Evolutionary conservation across 2,888 invertebrate genomes (phyloP), one percentile per base, ranked within the genome.

Genomic region (Microplitis deprimator): DNA sequence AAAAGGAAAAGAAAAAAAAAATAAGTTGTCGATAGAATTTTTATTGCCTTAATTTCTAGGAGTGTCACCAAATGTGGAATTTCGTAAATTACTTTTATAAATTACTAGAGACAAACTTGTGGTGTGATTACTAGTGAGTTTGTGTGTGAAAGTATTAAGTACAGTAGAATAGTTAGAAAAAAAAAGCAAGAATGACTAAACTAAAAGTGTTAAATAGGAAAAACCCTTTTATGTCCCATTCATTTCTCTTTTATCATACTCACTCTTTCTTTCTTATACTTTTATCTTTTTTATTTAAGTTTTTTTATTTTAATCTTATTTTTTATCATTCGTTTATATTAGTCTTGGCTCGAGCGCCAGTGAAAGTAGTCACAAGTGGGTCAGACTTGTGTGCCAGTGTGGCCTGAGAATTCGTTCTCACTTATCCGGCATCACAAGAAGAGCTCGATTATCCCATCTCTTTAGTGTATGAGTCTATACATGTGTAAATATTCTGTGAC

Each of bases 291-390:
- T 68, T 38, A 29, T 75, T 64, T 20, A 74, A 65, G 68, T 77
- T 73, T 40, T 39, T 74, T 74, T 62, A 29, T 64, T 38, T 73
- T 39, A 7, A 29, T 76, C 65, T 29, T 61, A 72, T 72, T 73
- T 71, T 77, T 68, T 68, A 77, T 77, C 78, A 75, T 76, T 75
- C 41, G 64, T 29, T 29, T 29, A 29, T 29, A 29, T 29, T 29
- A 50, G 64, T 73, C 50, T 67, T 79, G 75, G 75, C 78, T 62
- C 79, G 73, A 60, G 73, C 72, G 76, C 79, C 79, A 83, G 83
- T 83, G 83, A 83, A 83, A 83, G 83, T 83, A 83, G 81, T 81
- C 67, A 64, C 64, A 83, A 82, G 82, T 83, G 81, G 83, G 83
- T 82, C 82, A 83, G 71, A 78, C 82, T 78, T 77, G 77, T 79